phyloP scores from a whole-genome alignment of 2,113 vertebrate species.

The Osmerus eperlanus region DNA sequence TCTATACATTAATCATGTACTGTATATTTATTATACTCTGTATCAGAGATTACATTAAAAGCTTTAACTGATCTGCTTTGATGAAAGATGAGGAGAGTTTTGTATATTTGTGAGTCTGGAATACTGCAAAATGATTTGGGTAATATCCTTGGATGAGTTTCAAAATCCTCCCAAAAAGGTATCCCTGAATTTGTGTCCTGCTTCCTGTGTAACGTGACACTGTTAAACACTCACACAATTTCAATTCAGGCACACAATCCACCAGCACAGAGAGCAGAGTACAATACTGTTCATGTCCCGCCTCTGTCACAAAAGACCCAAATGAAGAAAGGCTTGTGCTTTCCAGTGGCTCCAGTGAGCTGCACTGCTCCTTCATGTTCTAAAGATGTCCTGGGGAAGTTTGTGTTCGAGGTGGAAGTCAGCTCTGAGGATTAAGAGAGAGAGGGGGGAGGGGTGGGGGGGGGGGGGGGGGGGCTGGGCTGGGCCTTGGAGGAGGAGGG shows the following conservation, averaged over 20 bases:
- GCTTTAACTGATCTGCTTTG: background rate
- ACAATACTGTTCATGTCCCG: conserved; percentile 11
- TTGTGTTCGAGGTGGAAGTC: conserved; percentile 38
- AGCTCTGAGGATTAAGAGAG: conserved; percentile 44
- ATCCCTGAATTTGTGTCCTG: conserved; percentile 49
- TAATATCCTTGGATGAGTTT: conserved; percentile 36
- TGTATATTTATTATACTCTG: background rate
- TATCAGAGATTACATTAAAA: too few relatives aligned
- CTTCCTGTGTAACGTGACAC: conserved; percentile 36
- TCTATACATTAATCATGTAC: conserved; percentile 39
- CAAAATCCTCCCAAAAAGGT: conserved; percentile 36
- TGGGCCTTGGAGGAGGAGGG: conserved; percentile 21
- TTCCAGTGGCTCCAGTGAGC: conserved; percentile 37
- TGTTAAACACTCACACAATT: conserved; percentile 34
- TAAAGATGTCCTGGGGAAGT: conserved; percentile 19
- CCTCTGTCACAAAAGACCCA: conserved; percentile 29
- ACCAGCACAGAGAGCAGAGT: background rate
- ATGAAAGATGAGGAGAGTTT: background rate
- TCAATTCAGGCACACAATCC: background rate
- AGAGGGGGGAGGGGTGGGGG: conserved; percentile 21
- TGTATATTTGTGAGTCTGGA: background rate
- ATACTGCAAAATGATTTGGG: conserved; percentile 37
- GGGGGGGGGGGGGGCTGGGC: conserved; percentile 33
- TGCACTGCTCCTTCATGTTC: conserved; percentile 15
- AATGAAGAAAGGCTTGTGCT: conserved; percentile 41